Evolutionary conservation across 2,888 invertebrate species (phyloP).

Genomic region (Stictocephala bisonia): DNA sequence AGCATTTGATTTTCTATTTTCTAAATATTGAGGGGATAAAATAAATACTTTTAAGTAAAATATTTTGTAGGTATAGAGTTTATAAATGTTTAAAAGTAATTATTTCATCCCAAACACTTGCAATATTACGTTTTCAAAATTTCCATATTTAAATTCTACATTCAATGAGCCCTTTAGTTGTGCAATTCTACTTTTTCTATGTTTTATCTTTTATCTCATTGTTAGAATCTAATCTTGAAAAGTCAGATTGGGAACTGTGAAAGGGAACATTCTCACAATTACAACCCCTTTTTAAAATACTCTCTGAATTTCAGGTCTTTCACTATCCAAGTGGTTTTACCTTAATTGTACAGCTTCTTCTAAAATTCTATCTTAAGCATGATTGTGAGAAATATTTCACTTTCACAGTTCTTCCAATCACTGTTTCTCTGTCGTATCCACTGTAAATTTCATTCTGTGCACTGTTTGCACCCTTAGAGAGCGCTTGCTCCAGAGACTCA

Average conservation of each 20-base stretch:
- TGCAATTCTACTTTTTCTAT: constrained; percentile 1
- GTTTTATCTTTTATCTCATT: constrained; percentile 5
- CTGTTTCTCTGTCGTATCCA: constrained; percentile 45
- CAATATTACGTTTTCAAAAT: too few relatives aligned
- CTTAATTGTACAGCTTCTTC: constrained; percentile 36
- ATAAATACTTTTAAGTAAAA: too few relatives aligned
- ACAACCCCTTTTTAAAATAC: background rate
- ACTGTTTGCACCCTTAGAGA: constrained; percentile 66
- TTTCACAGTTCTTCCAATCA: constrained; percentile 79
- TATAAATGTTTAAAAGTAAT: too few relatives aligned
- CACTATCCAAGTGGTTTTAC: constrained; percentile 6
- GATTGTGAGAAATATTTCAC: constrained; percentile 78
- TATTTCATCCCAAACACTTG: too few relatives aligned
- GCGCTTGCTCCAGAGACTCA: constrained; percentile 90
- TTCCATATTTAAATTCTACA: too few relatives aligned
- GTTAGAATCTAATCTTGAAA: constrained; percentile 51
- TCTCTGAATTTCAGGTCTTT: constrained; percentile 1
- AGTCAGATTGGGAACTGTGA: constrained; percentile 89
- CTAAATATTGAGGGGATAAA: too few relatives aligned
- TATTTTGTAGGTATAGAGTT: too few relatives aligned
- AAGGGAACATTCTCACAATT: constrained; percentile 80
- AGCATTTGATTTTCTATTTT: too few relatives aligned
- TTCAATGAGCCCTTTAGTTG: constrained; percentile 28
- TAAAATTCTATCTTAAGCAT: constrained; percentile 36
- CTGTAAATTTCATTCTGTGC: constrained; percentile 42